Percentiles rank a stretch among this genome's conserved stretches.
phyloP scores from a whole-genome alignment of 2,888 invertebrate genomes.

The Atherix ibis region DNA sequence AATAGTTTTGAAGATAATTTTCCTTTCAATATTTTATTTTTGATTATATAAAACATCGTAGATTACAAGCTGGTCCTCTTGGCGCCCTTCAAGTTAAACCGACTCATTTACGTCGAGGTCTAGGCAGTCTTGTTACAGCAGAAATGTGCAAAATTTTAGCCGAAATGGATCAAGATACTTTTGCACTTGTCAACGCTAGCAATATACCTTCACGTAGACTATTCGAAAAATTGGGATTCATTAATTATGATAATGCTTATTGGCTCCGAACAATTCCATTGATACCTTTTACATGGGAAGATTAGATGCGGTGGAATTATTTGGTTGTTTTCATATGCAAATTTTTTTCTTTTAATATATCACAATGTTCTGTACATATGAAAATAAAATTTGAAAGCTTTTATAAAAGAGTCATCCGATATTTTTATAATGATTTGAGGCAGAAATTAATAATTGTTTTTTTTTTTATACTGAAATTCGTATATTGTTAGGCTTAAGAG shows the following conservation, averaged over 20 bases:
- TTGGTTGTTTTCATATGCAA: not conserved
- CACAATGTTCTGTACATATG: too few species aligned
- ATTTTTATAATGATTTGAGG: too few species aligned
- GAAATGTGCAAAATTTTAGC: constrained; percentile 12
- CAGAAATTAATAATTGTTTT: not conserved
- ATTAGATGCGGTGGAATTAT: not conserved
- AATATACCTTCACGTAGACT: constrained; percentile 13
- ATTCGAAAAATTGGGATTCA: constrained; percentile 14
- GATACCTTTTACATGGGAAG: not conserved
- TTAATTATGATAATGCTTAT: constrained; percentile 7
- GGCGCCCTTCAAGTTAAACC: constrained; percentile 14
- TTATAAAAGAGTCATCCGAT: too few species aligned
- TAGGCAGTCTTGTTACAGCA: constrained; percentile 11
- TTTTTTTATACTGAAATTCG: not conserved
- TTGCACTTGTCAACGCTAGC: constrained; percentile 11
- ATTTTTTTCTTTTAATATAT: not conserved
- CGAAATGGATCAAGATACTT: constrained; percentile 11
- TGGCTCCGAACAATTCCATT: constrained; percentile 7
- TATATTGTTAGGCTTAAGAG: too few species aligned
- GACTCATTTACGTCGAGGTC: constrained; percentile 11
- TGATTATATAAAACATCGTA: too few species aligned
- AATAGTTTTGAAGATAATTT: too few species aligned
- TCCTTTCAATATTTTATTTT: too few species aligned
- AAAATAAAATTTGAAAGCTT: too few species aligned
- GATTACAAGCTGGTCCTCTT: constrained; percentile 11